These are phyloP conservation scores for Heliopora coerulea DNA, from an alignment of 92 coral and sea anemone genomes.

Conservation along the genomic window DNA sequence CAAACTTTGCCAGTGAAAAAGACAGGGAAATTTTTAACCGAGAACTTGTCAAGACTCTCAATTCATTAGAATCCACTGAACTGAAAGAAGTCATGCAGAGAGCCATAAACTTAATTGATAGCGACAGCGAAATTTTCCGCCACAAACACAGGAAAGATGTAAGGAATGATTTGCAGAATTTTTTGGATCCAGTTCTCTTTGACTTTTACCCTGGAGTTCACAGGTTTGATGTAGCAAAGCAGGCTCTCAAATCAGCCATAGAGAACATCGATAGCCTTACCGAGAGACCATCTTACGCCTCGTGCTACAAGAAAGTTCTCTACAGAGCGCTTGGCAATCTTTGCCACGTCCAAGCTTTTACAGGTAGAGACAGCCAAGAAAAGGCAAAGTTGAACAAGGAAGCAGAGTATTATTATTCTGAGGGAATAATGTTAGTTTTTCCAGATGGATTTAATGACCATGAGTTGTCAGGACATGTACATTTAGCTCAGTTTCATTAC, in stretches of 20 bases:
- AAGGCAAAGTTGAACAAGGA: neutral
- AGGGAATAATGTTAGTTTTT: conserved; percentile 20
- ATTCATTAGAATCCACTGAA: neutral
- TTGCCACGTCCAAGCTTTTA: conserved; percentile 17
- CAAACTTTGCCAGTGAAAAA: neutral
- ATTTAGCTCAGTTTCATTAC: conserved; percentile 36
- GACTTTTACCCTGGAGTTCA: conserved; percentile 16
- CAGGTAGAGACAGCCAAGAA: neutral
- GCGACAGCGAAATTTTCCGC: neutral
- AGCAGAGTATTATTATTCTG: conserved; percentile 22
- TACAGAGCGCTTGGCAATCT: conserved; percentile 39
- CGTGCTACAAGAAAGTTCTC: conserved; percentile 8
- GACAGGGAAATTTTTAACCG: neutral
- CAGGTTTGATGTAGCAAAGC: neutral
- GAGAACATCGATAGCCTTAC: neutral
- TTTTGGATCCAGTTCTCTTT: conserved; percentile 35
- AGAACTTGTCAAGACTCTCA: neutral
- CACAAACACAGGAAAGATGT: conserved; percentile 21
- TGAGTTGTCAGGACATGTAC: conserved; percentile 16
- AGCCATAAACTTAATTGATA: neutral
- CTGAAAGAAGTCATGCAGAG: neutral
- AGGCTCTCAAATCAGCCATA: conserved; percentile 2
- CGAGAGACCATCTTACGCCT: neutral
- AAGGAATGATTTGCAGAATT: conserved; percentile 37
- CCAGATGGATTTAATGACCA: conserved; percentile 45